Evolutionary conservation across 53 echinoderm and acorn worm species (phyloP).

Genomic region (Paracentrotus lividus): DNA sequence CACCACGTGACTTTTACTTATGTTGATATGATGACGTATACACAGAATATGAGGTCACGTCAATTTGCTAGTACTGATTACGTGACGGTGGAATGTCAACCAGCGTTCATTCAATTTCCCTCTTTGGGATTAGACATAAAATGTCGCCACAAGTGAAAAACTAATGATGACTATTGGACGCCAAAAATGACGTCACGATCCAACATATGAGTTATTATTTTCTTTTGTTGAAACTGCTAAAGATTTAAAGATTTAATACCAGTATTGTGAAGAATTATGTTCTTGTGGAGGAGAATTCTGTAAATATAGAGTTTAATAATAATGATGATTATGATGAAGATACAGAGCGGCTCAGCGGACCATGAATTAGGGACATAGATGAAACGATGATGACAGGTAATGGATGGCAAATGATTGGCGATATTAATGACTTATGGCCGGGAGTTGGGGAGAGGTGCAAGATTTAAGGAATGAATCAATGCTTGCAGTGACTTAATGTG

Average conservation of each 20-base stretch:
- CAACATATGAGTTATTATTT: slow-evolving; percentile 4
- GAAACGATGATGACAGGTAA: slow-evolving; percentile 52
- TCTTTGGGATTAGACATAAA: slow-evolving; percentile 6
- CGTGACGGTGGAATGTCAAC: slow-evolving; percentile 12
- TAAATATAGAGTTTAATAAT: slow-evolving; percentile 59
- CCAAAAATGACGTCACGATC: not conserved
- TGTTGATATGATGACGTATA: slow-evolving; percentile 47
- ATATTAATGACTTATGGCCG: slow-evolving; percentile 55
- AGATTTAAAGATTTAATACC: not conserved
- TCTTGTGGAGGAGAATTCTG: slow-evolving; percentile 21
- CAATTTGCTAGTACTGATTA: slow-evolving; percentile 50
- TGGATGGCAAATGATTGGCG: slow-evolving; percentile 16
- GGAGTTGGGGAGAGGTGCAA: slow-evolving; percentile 68
- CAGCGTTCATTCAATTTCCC: slow-evolving; percentile 21
- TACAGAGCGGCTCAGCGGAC: slow-evolving; percentile 16
- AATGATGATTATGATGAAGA: not conserved
- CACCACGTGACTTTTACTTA: not conserved
- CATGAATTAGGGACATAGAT: not conserved
- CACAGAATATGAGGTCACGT: slow-evolving; percentile 36
- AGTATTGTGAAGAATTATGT: slow-evolving; percentile 17
- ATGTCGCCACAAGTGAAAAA: slow-evolving; percentile 35
- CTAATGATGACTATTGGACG: not conserved
- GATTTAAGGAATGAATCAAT: slow-evolving; percentile 26
- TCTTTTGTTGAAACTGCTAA: slow-evolving; percentile 42
- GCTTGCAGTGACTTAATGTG: slow-evolving; percentile 10